A percentile compares a stretch with the other conserved stretches of the same genome.
These are phyloP conservation scores for Vultur gryphus DNA, from an alignment of 2,797 vertebrate species.

Conservation along the genomic window DNA sequence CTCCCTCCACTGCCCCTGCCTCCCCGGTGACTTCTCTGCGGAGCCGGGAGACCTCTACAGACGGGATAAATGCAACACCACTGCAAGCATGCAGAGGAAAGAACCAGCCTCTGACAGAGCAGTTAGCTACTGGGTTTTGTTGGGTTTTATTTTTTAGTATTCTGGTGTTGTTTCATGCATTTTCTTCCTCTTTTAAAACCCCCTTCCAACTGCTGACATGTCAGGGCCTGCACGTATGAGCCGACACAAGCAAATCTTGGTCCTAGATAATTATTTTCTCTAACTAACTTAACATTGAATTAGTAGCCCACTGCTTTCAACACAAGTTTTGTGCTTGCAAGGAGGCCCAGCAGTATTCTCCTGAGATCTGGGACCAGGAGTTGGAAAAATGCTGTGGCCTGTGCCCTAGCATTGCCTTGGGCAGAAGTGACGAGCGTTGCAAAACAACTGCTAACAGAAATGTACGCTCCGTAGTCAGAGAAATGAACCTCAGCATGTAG, in stretches of 20 bases:
- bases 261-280: background rate
- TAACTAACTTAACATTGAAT: background rate
- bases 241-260: background rate
- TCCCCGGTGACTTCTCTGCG: background rate
- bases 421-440: background rate
- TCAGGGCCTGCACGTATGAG: background rate
- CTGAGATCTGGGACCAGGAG: background rate
- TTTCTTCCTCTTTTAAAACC: background rate
- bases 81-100: background rate
- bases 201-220: background rate
- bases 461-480: background rate
- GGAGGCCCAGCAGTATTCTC: background rate
- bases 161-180: background rate
- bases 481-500: background rate
- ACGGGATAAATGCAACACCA: background rate
- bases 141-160: background rate
- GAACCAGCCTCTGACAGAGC: background rate
- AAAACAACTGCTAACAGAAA: background rate
- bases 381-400: background rate
- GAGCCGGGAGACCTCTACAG: conserved; percentile 31
- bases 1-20: accelerated
- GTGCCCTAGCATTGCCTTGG: background rate
- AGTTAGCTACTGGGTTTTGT: background rate
- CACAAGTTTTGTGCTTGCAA: background rate
- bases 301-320: background rate